phyloP scores from a whole-genome alignment of 2,797 vertebrate species.

The Tiaroga cobitis region DNA sequence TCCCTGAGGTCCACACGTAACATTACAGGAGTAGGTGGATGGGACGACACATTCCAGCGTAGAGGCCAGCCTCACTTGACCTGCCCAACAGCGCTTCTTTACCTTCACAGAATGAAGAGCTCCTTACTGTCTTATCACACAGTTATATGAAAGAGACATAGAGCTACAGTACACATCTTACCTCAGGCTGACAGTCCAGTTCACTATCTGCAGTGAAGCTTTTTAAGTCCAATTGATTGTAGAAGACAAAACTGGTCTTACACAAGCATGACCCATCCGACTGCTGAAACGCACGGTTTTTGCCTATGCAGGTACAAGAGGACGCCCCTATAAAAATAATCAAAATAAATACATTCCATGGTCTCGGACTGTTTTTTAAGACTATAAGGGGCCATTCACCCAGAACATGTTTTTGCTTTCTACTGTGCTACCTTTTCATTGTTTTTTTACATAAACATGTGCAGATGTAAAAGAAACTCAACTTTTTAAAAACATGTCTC shows the following conservation, averaged over 20 bases:
- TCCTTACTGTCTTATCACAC: background rate
- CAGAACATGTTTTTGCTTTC: background rate
- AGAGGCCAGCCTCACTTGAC: constrained; percentile 83
- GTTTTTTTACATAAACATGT: background rate
- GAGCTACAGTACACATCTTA: constrained; percentile 59
- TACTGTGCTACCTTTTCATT: background rate
- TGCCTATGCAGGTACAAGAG: constrained; percentile 84
- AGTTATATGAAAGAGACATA: background rate
- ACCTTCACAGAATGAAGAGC: constrained; percentile 72
- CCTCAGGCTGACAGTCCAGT: constrained; percentile 89
- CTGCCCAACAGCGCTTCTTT: constrained; percentile 79
- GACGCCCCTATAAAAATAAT: constrained; percentile 77
- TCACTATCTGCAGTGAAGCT: constrained; percentile 78
- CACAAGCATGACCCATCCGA: constrained; percentile 92
- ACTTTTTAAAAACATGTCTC: background rate
- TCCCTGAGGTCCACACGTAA: constrained; percentile 78
- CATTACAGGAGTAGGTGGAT: constrained; percentile 77
- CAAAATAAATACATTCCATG: background rate
- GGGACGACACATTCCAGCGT: constrained; percentile 82
- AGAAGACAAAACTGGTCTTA: constrained; percentile 85
- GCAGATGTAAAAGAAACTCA: background rate
- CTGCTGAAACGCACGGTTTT: constrained; percentile 90
- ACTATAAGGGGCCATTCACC: background rate
- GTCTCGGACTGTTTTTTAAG: background rate
- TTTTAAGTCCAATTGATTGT: constrained; percentile 82